Evolutionary conservation across 2,113 vertebrate genomes (phyloP).

Genomic region (Saguinus midas): DNA sequence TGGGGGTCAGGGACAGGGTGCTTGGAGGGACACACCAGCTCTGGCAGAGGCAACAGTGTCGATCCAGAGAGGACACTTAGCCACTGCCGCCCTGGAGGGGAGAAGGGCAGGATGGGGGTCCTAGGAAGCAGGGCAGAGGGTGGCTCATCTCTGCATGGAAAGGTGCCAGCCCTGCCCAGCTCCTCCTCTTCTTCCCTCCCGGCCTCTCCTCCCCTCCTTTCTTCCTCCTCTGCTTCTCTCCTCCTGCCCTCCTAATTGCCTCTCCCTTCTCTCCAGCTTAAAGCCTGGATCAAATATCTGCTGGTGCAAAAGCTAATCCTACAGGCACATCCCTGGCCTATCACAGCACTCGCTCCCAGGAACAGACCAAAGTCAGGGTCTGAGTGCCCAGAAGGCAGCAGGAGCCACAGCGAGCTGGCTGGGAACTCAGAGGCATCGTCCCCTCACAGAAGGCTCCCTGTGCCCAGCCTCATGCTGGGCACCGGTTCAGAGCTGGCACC

Average conservation of each 20-base stretch:
- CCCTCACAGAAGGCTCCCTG: fast-evolving
- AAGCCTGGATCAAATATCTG: neutral
- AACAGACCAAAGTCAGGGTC: neutral
- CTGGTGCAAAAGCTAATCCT: neutral
- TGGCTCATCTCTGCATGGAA: neutral
- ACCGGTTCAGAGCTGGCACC: neutral
- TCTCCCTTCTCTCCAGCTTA: neutral
- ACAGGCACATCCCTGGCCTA: neutral
- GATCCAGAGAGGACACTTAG: fast-evolving
- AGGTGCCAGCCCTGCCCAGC: neutral
- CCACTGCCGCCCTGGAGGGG: fast-evolving
- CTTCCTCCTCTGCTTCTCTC: neutral
- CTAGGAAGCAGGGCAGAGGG: neutral
- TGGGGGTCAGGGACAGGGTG: neutral
- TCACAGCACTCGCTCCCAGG: fast-evolving
- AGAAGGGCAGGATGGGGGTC: neutral
- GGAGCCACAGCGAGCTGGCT: fast-evolving
- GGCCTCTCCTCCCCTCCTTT: neutral
- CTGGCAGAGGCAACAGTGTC: neutral
- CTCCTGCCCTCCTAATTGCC: neutral
- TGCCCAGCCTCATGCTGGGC: neutral
- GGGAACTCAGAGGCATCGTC: neutral
- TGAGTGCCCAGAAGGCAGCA: neutral
- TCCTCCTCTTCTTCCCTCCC: too few species aligned
- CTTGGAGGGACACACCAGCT: neutral